phyloP scores from a whole-genome alignment of 2,888 invertebrate species.

The Agrotis exclamationis region DNA sequence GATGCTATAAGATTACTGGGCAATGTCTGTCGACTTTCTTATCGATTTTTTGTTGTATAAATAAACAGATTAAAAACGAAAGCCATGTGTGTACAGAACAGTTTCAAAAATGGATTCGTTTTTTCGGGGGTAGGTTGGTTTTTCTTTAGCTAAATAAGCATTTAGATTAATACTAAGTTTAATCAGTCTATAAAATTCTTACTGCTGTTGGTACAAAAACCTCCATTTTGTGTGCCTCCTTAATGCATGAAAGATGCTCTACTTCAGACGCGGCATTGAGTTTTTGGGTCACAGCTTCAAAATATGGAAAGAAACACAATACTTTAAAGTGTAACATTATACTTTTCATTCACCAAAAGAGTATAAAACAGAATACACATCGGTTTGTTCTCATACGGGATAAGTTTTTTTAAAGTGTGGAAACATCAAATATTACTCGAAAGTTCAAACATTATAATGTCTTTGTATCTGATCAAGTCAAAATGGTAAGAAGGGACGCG shows the following conservation, averaged over 20 bases:
- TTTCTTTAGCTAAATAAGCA: no score
- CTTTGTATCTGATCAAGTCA: not conserved
- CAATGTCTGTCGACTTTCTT: conserved; percentile 28
- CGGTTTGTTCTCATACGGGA: no score
- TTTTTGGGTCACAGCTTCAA: not conserved
- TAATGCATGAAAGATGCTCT: not conserved
- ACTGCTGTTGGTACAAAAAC: no score
- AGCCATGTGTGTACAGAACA: not conserved
- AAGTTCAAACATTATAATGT: not conserved
- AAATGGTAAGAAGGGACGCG: no score
- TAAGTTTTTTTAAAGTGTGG: no score
- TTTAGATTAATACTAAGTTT: no score
- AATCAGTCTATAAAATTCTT: no score
- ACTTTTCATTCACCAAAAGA: conserved; percentile 12
- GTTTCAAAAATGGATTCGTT: not conserved
- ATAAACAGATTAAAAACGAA: not conserved
- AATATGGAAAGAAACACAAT: conserved; percentile 9
- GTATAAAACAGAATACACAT: no score
- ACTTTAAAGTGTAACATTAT: conserved; percentile 19
- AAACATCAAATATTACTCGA: not conserved
- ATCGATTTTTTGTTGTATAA: conserved; percentile 6
- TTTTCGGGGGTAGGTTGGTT: no score
- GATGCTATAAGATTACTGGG: conserved; percentile 21
- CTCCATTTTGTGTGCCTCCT: no score
- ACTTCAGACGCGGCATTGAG: not conserved